Evolutionary conservation across 2,888 invertebrate species (phyloP), one percentile per base, ranked within the genome.

Genomic region (Drosophila anomalipes): DNA sequence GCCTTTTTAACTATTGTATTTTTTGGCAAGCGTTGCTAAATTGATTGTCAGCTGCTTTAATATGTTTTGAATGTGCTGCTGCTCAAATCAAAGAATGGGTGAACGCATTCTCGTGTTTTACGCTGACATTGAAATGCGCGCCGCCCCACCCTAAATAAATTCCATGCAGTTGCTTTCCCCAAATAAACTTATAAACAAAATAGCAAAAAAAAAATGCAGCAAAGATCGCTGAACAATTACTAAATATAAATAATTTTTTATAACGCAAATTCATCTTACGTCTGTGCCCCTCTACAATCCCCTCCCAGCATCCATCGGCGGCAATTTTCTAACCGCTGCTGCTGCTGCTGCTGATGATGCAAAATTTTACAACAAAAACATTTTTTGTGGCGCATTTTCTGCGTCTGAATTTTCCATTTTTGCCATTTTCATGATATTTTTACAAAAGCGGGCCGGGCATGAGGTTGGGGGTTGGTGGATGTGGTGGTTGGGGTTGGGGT

Each of bases 331-430:
- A 58, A 52, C 32, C 35, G 68, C 47, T 39, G 57, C n/a, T 41
- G 57, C 7, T 35, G 51, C 56, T 39, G 28, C 47, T 70, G 75
- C 62, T 22, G 22, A 22, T 51, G 66, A 26, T 54, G 37, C 37
- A 22, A 49, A 74, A 70, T 77, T 78, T 77, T 89, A 82, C 82
- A 83, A 82, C 70, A 77, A 82, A 86, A 80, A 85, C 77, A 82
- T 81, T 84, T 87, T 78, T 82, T 91, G 86, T 90, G 87, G 84
- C 82, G 82, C 81, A 84, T 87, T 87, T 91, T 84, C 81, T 86
- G 78, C 86, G 81, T 77, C 81, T 79, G 77, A 75, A 79, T 82
- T 82, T 88, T 87, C 89, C 84, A 86, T 89, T 89, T 90, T 89
- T 86, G 87, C 90, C 71, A 82, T 85, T 88, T 86, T 86, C 88